Evolutionary conservation across 53 echinoderm and acorn worm species (phyloP), one percentile per base, ranked within the genome.

Genomic region (Astropecten irregularis): DNA sequence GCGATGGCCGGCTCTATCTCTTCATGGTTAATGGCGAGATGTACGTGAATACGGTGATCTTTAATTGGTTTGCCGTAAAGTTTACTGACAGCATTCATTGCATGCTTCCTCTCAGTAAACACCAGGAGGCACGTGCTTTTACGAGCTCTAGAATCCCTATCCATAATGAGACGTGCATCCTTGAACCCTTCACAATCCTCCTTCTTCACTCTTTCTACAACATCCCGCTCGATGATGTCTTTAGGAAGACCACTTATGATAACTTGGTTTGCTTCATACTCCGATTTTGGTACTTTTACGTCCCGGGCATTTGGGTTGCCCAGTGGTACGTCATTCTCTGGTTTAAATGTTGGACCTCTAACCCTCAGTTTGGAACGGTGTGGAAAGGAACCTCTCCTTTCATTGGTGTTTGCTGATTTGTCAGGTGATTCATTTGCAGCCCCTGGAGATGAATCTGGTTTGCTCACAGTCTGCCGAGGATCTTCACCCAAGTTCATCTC

Each of bases 61-160:
- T 36, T 36, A 19, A 85, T 76, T 2, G 39, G 33, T 59, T 56
- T 73, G 21, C 86, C 76, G 9, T 65, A 85, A 20, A 85, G 86
- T 18, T 49, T 40, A 10, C 5, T 27, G 1, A 54, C 66, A 0
- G 73, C 83, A 5, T 71, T 53, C 49, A 88, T 44, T 0, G 73
- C 83, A 20, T 63, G 32, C 11, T 49, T 32, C 58, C 72, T 65
- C 11, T 65, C 59, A 15, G 53, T 62, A 39, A 81, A 82, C 3
- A 9, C 54, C 51, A 81, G 16, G 13, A 47, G 64, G 63, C 74
- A 85, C 29, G 32, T 34, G 9, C 76, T 31, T 8, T 42, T 71
- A 33, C 71, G 33, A 19, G 34, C 35, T 68, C 48, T 59, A 25
- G 9, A 7, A 63, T 62, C 72, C 19, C 25, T 18, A 76, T 26